A percentile compares a stretch with the other conserved stretches of the same genome.
phyloP scores from a whole-genome alignment of 2,113 vertebrate genomes.

The Oryctolagus cuniculus region mOryCun1.1 NC_091441.1:3970001-3970500 shows the following conservation, averaged over 20 bases:
- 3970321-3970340: not conserved
- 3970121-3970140: not conserved
- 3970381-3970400: not conserved
- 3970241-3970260: not conserved
- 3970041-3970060: accelerated
- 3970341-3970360: not conserved
- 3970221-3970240: not conserved
- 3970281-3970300: too few species aligned
- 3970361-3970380: not conserved
- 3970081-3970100: accelerated
- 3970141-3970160: not conserved
- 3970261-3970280: not conserved
- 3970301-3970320: not conserved
- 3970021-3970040: not conserved
- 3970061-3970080: too few species aligned
- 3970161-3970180: not conserved
- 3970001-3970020: too few species aligned
- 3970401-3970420: too few species aligned
- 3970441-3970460: too few species aligned
- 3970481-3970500: too few species aligned
- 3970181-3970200: not conserved
- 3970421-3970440: too few species aligned
- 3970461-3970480: too few species aligned
- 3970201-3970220: not conserved
- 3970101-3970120: not conserved